A percentile compares a stretch with the other conserved stretches of the same genome.
Evolutionary conservation across 2,113 vertebrate genomes (phyloP).

Genomic region (Dasyornis broadbenti): DNA sequence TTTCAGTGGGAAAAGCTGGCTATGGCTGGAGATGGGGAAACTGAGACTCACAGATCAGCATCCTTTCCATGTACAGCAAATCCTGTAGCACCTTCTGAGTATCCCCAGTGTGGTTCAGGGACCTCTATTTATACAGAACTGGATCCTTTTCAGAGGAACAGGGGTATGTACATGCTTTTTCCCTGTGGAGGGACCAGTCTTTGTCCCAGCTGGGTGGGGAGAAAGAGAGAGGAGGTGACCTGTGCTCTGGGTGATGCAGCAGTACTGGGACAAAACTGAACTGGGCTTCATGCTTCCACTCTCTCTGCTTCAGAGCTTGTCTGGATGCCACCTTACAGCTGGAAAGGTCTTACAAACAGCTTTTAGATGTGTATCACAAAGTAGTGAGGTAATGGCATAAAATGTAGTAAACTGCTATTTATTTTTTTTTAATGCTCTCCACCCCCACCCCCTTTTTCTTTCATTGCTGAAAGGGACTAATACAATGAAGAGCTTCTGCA

Average conservation of each 20-base stretch:
- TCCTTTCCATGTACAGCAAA: background rate
- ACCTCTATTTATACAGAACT: background rate
- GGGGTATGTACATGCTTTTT: background rate
- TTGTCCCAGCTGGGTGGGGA: background rate
- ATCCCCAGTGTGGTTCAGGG: background rate
- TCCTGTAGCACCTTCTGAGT: background rate
- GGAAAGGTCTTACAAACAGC: background rate
- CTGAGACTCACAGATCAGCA: background rate
- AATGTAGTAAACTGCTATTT: conserved; percentile 9
- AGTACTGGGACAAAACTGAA: background rate
- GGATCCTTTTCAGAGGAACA: background rate
- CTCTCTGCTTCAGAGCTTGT: background rate
- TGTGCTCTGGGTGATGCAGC: background rate
- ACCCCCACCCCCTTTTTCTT: background rate
- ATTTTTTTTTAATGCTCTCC: conserved; percentile 3
- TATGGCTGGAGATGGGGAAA: background rate
- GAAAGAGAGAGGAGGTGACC: background rate
- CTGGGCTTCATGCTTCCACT: background rate
- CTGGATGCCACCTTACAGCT: background rate
- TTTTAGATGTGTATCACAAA: conserved; percentile 32
- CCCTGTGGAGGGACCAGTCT: background rate
- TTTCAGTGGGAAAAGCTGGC: background rate
- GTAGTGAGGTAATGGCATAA: conserved; percentile 29
- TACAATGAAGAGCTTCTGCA: conserved; percentile 36
- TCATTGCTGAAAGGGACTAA: conserved; percentile 15